Evolutionary conservation across 2,888 invertebrate genomes (phyloP), one percentile per base, ranked within the genome.

Genomic region (Volucella inanis): DNA sequence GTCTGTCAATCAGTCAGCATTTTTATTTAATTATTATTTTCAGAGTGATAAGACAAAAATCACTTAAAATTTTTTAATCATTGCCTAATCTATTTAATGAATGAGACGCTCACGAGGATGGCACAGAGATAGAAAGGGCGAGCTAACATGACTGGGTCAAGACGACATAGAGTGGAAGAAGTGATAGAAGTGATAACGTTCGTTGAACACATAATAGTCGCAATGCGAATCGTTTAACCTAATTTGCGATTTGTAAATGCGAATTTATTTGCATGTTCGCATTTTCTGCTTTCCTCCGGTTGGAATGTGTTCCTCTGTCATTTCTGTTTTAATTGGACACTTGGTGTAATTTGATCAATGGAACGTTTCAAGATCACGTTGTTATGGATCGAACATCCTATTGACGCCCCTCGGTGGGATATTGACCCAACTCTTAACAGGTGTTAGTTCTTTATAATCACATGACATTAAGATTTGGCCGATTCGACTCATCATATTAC

Each of bases 41-140:
- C 31, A 9, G 2, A 74, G 18, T 43, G 82, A 82, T 82, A 71
- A 71, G 52, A 65, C 31, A 39, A 55, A 68, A 59, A 39, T 50
- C 41, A 55, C 41, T 77, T 65, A 47, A 70, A 50, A 50, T 1
- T 6, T 4, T 31, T 31, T 31, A 31, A 41, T 50, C 38, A 72
- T 72, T 76, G 31, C 22, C 39, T 54, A 78, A 78, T 82, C 59
- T 67, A 72, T 67, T 82, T 71, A 65, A 82, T 82, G 78, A 82
- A 82, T 82, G 78, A 65, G 61, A 38, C 14, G 22, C 22, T 45
- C n/a, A 18, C 38, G 45, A 8, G 12, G 18, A 1, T 3, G 1
- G 0, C 4, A 39, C 8, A 55, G 9, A 55, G 8, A 22, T 3
- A 22, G 41, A 50, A 41, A 43, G 41, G 65, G 3, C 50, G 45